Evolutionary conservation across 2,888 invertebrate genomes (phyloP).

Genomic region (Pyrochroa serraticornis): DNA sequence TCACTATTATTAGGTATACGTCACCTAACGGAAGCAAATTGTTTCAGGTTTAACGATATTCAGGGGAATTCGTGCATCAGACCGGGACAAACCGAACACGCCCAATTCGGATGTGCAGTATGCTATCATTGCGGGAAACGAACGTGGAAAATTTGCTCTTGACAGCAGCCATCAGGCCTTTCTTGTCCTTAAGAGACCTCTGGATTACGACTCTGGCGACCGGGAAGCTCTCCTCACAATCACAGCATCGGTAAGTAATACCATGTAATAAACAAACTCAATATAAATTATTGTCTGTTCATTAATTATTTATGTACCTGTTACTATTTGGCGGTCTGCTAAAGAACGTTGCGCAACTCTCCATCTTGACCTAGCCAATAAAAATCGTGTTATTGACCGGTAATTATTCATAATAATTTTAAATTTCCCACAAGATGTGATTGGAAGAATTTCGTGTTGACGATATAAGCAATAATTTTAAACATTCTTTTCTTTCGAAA

Average conservation of each 20-base stretch:
- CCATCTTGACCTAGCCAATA: no score
- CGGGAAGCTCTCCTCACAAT: slow-evolving; percentile 75
- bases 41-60: slow-evolving; percentile 78
- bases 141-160: slow-evolving; percentile 75
- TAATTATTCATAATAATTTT: no score
- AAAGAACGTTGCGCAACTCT: no score
- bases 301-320: no score
- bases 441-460: no score
- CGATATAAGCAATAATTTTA: no score
- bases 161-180: slow-evolving; percentile 81
- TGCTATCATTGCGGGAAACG: slow-evolving; percentile 74
- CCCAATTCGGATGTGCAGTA: slow-evolving; percentile 87
- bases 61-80: slow-evolving; percentile 79
- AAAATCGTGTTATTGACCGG: no score
- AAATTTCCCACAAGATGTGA: no score
- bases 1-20: no score
- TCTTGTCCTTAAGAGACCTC: slow-evolving; percentile 72
- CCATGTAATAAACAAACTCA: background rate
- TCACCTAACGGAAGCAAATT: background rate
- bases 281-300: background rate
- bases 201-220: slow-evolving; percentile 84
- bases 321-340: no score
- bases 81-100: slow-evolving; percentile 86
- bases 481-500: no score
- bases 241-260: slow-evolving; percentile 73